phyloP scores from a whole-genome alignment of 1,140 invertebrate species.

The Drosophila orosa region DNA sequence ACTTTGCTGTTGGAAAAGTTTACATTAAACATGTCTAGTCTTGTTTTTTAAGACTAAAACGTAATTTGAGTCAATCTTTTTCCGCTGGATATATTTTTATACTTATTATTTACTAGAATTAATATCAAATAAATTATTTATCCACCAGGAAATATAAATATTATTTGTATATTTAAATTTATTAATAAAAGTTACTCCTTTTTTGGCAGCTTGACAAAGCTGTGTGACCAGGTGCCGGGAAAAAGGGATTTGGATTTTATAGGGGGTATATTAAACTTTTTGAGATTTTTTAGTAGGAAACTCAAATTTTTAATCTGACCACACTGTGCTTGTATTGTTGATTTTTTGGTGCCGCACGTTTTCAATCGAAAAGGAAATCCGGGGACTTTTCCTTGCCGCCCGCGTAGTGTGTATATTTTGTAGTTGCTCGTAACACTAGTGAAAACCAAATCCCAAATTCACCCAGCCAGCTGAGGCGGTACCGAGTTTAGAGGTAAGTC shows the following conservation, averaged over 20 bases:
- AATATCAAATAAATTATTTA: not conserved
- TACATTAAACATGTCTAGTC: not conserved
- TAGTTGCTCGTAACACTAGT: constrained; percentile 26
- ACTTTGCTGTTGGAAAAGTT: not conserved
- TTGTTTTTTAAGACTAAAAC: too few species aligned
- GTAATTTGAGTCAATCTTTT: too few species aligned
- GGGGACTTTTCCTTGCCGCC: constrained; percentile 30
- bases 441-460: constrained; percentile 26
- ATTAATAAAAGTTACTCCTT: not conserved
- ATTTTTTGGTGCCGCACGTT: constrained; percentile 62
- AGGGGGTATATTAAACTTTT: too few species aligned
- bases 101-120: not conserved
- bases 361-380: constrained; percentile 45
- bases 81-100: not conserved
- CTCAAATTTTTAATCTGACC: too few species aligned
- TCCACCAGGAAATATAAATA: not conserved
- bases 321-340: too few species aligned
- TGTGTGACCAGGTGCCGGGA: too few species aligned
- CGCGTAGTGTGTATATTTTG: constrained; percentile 50
- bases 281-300: too few species aligned
- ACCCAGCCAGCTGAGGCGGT: constrained; percentile 12
- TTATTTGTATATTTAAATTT: not conserved
- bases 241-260: too few species aligned
- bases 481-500: constrained; percentile 45
- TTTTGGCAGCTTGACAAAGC: too few species aligned